A percentile compares a stretch with the other conserved stretches of the same genome.
phyloP scores from a whole-genome alignment of 1,140 invertebrate genomes.

The Popillia japonica region DNA sequence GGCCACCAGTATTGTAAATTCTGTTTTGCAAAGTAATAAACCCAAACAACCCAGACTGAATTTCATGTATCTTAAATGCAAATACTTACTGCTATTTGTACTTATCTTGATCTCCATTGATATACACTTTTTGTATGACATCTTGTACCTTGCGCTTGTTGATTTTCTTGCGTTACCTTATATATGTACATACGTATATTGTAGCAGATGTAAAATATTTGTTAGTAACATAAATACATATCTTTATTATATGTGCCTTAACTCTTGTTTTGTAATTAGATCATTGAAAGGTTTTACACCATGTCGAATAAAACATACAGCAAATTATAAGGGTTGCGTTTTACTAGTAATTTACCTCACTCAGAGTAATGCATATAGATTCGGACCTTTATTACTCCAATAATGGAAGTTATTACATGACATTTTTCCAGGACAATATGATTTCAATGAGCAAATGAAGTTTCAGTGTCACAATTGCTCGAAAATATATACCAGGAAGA shows the following conservation, averaged over 20 bases:
- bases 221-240: constrained; percentile 8
- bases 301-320: background rate
- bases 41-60: no score
- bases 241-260: constrained; percentile 30
- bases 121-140: no score
- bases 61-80: no score
- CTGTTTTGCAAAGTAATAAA: no score
- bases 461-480: constrained; percentile 20
- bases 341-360: background rate
- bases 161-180: constrained; percentile 12
- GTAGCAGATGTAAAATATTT: constrained; percentile 1
- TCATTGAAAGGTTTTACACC: background rate
- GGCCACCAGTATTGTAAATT: no score
- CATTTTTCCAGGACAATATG: background rate
- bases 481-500: constrained; percentile 28
- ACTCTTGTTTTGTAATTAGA: constrained; percentile 17
- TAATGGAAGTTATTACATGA: background rate
- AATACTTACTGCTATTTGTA: no score
- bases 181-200: background rate
- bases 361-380: background rate
- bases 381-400: background rate
- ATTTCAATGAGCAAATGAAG: background rate
- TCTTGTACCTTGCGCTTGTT: no score
- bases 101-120: no score
- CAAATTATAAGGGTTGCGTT: background rate